phyloP scores from a whole-genome alignment of 2,888 invertebrate genomes.

The Perithous albicinctus region DNA sequence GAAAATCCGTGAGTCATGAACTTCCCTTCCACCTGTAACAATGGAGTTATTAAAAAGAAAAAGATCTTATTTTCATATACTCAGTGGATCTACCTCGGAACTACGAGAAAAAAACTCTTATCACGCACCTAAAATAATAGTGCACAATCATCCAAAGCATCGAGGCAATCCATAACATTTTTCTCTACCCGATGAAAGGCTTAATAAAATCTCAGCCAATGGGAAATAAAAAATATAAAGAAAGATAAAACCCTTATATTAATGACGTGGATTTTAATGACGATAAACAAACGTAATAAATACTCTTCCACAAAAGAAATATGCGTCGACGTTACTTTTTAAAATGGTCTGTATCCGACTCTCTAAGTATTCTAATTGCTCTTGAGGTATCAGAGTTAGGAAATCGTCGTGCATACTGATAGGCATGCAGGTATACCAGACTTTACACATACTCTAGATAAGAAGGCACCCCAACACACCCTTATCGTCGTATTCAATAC shows the following conservation, averaged over 20 bases:
- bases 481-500: no score
- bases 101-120: neutral
- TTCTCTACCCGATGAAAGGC: neutral
- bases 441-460: conserved; percentile 68
- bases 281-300: conserved; percentile 7
- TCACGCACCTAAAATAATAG: neutral
- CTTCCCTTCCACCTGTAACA: conserved; percentile 25
- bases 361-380: conserved; percentile 47
- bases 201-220: neutral
- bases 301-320: conserved; percentile 25
- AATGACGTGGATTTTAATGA: neutral
- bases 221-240: neutral
- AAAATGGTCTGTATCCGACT: conserved; percentile 55
- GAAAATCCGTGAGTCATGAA: conserved; percentile 30
- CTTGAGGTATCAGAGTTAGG: conserved; percentile 32
- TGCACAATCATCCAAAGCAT: neutral
- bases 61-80: neutral
- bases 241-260: neutral
- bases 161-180: neutral
- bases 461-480: no score
- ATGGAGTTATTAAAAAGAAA: neutral
- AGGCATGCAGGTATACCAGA: conserved; percentile 17
- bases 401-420: conserved; percentile 8
- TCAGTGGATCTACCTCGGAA: neutral
- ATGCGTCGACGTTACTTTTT: conserved; percentile 32